Base-by-base conservation (phyloP, 2,797 vertebrate species). In the Darevskia mixta region DNA sequence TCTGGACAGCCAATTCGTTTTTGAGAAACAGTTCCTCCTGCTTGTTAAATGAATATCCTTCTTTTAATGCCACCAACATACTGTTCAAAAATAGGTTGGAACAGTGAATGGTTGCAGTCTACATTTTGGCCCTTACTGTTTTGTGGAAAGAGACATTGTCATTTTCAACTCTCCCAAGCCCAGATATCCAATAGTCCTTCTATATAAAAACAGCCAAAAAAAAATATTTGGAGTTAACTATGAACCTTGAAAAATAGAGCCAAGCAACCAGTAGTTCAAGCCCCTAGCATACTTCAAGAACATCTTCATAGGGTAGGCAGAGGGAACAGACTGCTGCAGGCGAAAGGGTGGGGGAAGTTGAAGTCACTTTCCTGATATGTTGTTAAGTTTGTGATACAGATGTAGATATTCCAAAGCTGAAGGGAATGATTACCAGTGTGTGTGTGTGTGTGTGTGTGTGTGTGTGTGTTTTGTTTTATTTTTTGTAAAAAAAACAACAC, bases 141-240 rank as follows among this genome's bases (percentile, higher is more conserved):
- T 89, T 92, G 43, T 86, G 82, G 58, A 55, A 88, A 8, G 80
- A 41, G 45, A 89, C 49, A 9, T 86, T n/a, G 87, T 86, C 89
- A 69, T 82, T 83, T 80, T 18, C 49, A 7, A 86, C 73, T 90
- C 72, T 88, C 18, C 45, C 79, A 87, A 75, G 43, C 80, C 84
- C 55, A 87, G 9, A n/a, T 29, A 85, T 76, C 27, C 73, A 85
- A 45, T 29, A 66, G 25, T 3, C 73, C n/a, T 85, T 76, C 55
- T 20, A 61, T 27, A 6, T n/a, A 41, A 27, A 15, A 75, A n/a
- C 15, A n/a, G 38, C 27, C 11, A 20, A 15, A 5, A 49, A 18
- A 55, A 32, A 41, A 45, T 10, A 45, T 27, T 49, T 27, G 43
- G 43, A 49, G 45, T 55, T 4, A 55, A 55, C 49, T 55, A 55